phyloP scores from a whole-genome alignment of 1,140 invertebrate species.

The Portunus trituberculatus region DNA sequence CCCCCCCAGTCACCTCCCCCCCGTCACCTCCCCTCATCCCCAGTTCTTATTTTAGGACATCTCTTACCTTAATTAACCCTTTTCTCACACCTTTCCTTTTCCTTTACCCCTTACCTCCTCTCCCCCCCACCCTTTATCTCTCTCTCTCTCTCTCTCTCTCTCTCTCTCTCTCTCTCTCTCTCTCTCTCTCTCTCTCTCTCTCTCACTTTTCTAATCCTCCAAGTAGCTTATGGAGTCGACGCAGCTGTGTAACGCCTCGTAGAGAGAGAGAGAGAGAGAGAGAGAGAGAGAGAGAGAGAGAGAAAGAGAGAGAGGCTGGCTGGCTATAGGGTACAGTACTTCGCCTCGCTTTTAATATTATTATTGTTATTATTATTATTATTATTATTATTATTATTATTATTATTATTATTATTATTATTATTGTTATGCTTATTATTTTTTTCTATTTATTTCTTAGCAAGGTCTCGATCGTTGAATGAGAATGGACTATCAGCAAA shows the following conservation, averaged over 20 bases:
- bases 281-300: constrained; percentile 30
- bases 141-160: not conserved
- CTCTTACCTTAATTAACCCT: too few relatives aligned
- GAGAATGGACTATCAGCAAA: not conserved
- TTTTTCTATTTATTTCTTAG: not conserved
- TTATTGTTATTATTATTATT: not conserved
- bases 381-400: constrained; percentile 38
- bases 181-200: not conserved
- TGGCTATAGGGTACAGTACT: too few relatives aligned
- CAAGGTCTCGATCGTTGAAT: not conserved
- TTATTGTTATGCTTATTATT: not conserved
- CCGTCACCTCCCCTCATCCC: too few relatives aligned
- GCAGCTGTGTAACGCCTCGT: too few relatives aligned
- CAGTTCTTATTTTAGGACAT: too few relatives aligned
- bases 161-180: not conserved
- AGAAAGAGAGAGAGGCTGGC: constrained; percentile 3
- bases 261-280: constrained; percentile 27
- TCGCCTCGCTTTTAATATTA: not conserved
- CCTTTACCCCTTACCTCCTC: too few relatives aligned
- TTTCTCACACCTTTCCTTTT: too few relatives aligned
- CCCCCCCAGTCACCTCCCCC: too few relatives aligned
- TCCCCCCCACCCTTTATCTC: not conserved
- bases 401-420: constrained; percentile 40
- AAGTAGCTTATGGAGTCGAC: too few relatives aligned
- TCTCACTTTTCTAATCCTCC: not conserved